phyloP scores from a whole-genome alignment of 2,113 vertebrate genomes.

The Xenopus laevis region DNA sequence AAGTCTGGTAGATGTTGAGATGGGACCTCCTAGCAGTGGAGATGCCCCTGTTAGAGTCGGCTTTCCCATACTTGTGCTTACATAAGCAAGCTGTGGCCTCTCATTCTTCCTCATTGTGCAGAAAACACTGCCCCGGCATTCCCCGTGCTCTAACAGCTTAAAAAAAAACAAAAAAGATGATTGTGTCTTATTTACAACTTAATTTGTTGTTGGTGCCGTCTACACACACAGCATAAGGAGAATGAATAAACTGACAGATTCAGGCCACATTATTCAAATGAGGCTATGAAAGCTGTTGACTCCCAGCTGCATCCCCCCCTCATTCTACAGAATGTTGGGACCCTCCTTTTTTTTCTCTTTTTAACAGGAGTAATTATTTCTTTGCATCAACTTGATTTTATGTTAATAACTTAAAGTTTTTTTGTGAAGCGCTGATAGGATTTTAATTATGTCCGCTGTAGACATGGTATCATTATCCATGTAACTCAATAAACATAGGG shows the following conservation, averaged over 20 bases:
- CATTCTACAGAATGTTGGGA: slow-evolving; percentile 80
- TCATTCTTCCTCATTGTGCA: slow-evolving; percentile 58
- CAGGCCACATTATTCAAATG: slow-evolving; percentile 98
- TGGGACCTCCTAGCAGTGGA: not conserved
- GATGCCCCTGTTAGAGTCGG: slow-evolving; percentile 1
- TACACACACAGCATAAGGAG: slow-evolving; percentile 91
- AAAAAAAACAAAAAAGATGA: slow-evolving; percentile 88
- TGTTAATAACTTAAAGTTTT: slow-evolving; percentile 65
- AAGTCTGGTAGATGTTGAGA: too few relatives aligned
- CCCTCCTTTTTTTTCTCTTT: slow-evolving; percentile 64
- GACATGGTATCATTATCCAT: slow-evolving; percentile 65
- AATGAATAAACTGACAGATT: slow-evolving; percentile 91
- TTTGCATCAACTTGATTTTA: slow-evolving; percentile 67
- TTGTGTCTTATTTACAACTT: slow-evolving; percentile 97
- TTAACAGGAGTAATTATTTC: slow-evolving; percentile 64
- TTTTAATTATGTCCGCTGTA: slow-evolving; percentile 66
- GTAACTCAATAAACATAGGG: slow-evolving; percentile 62
- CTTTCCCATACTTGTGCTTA: slow-evolving; percentile 53
- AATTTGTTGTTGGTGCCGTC: slow-evolving; percentile 89
- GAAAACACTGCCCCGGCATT: slow-evolving; percentile 72
- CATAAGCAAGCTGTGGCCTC: slow-evolving; percentile 68
- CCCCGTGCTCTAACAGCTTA: slow-evolving; percentile 72
- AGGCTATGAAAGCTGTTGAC: slow-evolving; percentile 87
- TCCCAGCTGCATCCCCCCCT: slow-evolving; percentile 82
- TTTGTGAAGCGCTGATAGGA: slow-evolving; percentile 56